A percentile compares a stretch with the other conserved stretches of the same genome.
Conservation (phyloP, 2,113 vertebrate genomes). For the Neodontobutis hainanensis region DNA sequence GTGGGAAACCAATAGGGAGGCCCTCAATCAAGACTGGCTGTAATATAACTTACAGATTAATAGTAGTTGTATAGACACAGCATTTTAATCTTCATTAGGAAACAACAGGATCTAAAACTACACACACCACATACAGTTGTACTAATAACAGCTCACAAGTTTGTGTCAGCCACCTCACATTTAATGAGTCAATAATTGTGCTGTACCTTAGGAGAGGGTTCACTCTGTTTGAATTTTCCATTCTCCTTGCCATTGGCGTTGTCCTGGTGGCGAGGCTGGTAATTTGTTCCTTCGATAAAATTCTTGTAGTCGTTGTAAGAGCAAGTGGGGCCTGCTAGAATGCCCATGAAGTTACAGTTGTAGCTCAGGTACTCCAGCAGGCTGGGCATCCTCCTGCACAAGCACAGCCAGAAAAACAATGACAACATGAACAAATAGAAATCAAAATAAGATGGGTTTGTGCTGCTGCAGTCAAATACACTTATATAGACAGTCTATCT, state of each 20-base stretch:
- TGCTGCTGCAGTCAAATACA: background rate
- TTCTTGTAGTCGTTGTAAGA: constrained; percentile 97
- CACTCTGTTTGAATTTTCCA: constrained; percentile 80
- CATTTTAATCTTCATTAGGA: too few species aligned
- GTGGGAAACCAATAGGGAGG: too few species aligned
- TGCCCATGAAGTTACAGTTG: constrained; percentile 99
- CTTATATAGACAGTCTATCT: too few species aligned
- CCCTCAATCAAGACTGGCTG: too few species aligned
- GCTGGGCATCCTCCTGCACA: constrained; percentile 92
- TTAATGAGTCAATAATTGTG: too few species aligned
- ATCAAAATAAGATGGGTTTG: background rate
- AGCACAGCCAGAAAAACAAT: constrained; percentile 6
- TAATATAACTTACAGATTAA: too few species aligned
- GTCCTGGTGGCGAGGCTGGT: constrained; percentile 80
- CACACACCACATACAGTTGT: too few species aligned
- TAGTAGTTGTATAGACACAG: too few species aligned
- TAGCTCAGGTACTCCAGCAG: constrained; percentile 97
- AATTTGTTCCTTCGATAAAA: constrained; percentile 93
- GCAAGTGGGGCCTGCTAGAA: constrained; percentile 95
- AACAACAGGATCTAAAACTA: too few species aligned
- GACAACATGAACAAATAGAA: background rate
- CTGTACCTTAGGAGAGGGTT: constrained; percentile 91
- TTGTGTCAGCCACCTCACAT: too few species aligned
- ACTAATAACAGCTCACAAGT: too few species aligned
- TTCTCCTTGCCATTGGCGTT: constrained; percentile 86